A percentile compares a stretch with the other conserved stretches of the same genome.
phyloP scores from a whole-genome alignment of 2,797 vertebrate genomes.

The Ambastaia sidthimunki region DNA sequence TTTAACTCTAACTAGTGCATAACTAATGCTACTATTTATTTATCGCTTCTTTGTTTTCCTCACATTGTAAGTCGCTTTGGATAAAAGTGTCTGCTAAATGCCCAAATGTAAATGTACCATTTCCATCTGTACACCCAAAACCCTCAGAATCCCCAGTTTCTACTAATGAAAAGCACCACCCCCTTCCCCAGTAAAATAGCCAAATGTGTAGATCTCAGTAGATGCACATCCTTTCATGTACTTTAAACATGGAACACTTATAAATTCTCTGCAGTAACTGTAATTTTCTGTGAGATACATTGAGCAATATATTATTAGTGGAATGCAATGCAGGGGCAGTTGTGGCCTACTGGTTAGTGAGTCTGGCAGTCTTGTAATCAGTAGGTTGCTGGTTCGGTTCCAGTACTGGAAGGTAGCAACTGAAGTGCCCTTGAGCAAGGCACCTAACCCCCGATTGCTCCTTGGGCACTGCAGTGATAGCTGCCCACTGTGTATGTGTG shows the following conservation, averaged over 20 bases:
- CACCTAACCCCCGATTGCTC: too few relatives aligned
- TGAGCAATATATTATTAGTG: not conserved
- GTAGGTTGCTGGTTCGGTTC: too few relatives aligned
- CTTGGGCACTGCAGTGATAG: too few relatives aligned
- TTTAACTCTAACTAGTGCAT: conserved; percentile 3
- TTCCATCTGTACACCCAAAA: conserved; percentile 1
- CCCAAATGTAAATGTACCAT: not conserved
- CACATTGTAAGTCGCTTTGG: too few relatives aligned
- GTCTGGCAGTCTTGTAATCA: too few relatives aligned
- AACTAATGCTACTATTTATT: not conserved
- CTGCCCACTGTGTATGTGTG: too few relatives aligned
- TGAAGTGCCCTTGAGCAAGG: too few relatives aligned
- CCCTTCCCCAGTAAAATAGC: not conserved
- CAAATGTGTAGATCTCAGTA: not conserved
- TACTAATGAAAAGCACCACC: conserved; percentile 3
- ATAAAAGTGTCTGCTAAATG: too few relatives aligned
- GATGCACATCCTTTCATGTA: not conserved
- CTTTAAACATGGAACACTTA: not conserved
- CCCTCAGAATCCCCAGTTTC: not conserved
- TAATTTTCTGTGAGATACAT: not conserved
- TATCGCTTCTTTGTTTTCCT: too few relatives aligned
- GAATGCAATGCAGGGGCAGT: not conserved
- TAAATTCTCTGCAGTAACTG: not conserved
- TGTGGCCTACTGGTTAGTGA: too few relatives aligned
- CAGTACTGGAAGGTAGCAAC: too few relatives aligned